These are phyloP conservation scores for Formica aserva DNA, from an alignment of 2,888 invertebrate genomes.

Conservation along the genomic window DNA sequence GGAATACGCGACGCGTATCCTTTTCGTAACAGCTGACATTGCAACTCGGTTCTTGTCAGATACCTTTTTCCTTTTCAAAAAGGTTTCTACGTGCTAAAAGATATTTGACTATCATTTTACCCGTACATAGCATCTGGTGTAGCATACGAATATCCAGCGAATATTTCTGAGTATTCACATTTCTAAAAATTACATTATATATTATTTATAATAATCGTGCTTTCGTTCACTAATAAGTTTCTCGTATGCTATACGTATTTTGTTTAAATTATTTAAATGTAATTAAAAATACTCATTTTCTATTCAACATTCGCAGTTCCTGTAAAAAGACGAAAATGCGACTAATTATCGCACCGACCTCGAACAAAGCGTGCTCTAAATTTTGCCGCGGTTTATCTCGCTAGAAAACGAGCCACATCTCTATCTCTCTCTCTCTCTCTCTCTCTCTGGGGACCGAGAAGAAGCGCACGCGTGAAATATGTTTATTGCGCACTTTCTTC, in stretches of 20 bases:
- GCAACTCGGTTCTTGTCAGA: constrained; percentile 24
- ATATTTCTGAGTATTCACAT: neutral
- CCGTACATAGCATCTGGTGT: neutral
- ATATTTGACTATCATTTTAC: constrained; percentile 12
- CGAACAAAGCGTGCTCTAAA: constrained; percentile 33
- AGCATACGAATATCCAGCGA: neutral
- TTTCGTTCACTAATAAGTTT: constrained; percentile 8
- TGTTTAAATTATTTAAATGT: constrained; percentile 12
- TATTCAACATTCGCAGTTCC: neutral
- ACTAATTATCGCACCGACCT: constrained; percentile 33
- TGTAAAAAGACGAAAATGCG: neutral
- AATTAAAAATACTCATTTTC: constrained; percentile 23
- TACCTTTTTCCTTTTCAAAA: neutral
- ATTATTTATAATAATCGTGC: neutral
- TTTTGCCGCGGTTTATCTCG: constrained; percentile 47
- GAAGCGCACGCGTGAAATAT: constrained; percentile 64
- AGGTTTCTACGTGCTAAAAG: neutral
- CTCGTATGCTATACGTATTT: neutral
- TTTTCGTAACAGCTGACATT: constrained; percentile 20
- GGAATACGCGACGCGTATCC: constrained; percentile 2
- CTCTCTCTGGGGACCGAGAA: constrained; percentile 1
- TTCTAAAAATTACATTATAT: neutral
- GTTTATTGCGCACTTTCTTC: constrained; percentile 64
- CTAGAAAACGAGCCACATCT: constrained; percentile 16
- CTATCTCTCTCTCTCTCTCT: neutral